Percentiles rank a stretch among this genome's conserved stretches.
phyloP scores from a whole-genome alignment of 2,113 vertebrate genomes.

The Bombycilla garrulus region DNA sequence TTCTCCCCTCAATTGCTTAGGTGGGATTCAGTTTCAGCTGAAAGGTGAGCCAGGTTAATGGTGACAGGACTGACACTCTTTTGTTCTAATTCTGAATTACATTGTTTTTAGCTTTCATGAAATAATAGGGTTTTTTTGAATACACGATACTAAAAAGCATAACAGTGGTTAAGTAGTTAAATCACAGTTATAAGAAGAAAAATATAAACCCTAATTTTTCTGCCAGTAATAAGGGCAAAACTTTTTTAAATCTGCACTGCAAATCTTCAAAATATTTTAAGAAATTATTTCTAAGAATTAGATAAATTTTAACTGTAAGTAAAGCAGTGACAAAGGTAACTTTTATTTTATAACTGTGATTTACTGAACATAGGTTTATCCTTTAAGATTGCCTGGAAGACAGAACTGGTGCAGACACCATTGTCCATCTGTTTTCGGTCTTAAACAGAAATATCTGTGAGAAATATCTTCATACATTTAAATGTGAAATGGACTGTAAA shows the following conservation, averaged over 20 bases:
- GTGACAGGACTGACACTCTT: background rate
- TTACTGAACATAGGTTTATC: background rate
- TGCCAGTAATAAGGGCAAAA: background rate
- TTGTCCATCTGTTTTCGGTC: background rate
- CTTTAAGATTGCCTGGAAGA: background rate
- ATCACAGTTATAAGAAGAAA: background rate
- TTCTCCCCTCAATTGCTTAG: background rate
- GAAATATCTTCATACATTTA: background rate
- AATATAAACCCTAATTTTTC: background rate
- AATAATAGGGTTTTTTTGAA: background rate
- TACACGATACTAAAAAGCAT: fast-evolving
- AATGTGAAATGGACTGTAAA: background rate
- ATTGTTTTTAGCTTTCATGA: background rate
- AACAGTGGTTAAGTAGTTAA: background rate
- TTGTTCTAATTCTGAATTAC: background rate
- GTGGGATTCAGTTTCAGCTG: background rate
- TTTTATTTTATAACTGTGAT: background rate
- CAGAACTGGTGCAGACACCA: background rate
- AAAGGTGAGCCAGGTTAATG: background rate
- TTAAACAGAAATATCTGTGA: background rate
- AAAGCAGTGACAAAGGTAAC: background rate
- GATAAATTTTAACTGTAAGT: background rate
- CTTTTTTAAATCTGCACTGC: background rate
- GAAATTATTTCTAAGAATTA: background rate
- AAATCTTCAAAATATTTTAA: background rate